Percentiles rank a stretch among this genome's conserved stretches.
phyloP scores from a whole-genome alignment of 2,888 invertebrate genomes.

The Cetonia aurata region DNA sequence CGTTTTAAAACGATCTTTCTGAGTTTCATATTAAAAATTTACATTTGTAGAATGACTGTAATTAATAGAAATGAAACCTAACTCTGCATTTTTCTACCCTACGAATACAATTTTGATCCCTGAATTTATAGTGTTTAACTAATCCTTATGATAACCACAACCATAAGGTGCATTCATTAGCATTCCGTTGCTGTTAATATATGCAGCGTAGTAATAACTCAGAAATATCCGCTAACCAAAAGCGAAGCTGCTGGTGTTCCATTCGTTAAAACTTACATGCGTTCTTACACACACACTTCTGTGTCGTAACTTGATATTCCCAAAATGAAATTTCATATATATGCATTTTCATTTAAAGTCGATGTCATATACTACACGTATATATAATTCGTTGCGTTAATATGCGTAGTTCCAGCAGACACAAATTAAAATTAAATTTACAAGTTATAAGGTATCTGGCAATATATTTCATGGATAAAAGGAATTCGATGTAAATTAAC shows the following conservation, averaged over 20 bases:
- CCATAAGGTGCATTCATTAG: too few species aligned
- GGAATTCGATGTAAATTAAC: slow-evolving; percentile 1
- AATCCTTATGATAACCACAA: too few species aligned
- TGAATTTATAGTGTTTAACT: too few species aligned
- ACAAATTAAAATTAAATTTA: not conserved
- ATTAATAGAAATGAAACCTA: too few species aligned
- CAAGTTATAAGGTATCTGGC: not conserved
- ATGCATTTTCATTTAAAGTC: slow-evolving; percentile 10
- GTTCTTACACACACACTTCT: not conserved
- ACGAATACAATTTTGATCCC: too few species aligned
- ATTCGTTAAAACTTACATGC: slow-evolving; percentile 1
- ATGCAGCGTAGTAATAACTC: too few species aligned
- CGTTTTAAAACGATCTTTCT: too few species aligned
- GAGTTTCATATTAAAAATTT: too few species aligned
- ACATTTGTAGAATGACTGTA: too few species aligned
- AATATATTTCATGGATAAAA: not conserved
- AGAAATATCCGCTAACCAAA: too few species aligned
- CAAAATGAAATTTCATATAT: slow-evolving; percentile 25
- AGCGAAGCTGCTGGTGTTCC: slow-evolving; percentile 9
- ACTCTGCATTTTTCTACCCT: too few species aligned
- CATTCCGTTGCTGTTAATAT: too few species aligned
- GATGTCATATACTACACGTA: not conserved
- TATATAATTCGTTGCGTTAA: not conserved
- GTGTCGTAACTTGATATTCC: slow-evolving; percentile 20
- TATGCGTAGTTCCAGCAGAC: not conserved